These are phyloP conservation scores for Caradrina clavipalpis DNA, from an alignment of 2,888 invertebrate genomes.

Conservation along the genomic window DNA sequence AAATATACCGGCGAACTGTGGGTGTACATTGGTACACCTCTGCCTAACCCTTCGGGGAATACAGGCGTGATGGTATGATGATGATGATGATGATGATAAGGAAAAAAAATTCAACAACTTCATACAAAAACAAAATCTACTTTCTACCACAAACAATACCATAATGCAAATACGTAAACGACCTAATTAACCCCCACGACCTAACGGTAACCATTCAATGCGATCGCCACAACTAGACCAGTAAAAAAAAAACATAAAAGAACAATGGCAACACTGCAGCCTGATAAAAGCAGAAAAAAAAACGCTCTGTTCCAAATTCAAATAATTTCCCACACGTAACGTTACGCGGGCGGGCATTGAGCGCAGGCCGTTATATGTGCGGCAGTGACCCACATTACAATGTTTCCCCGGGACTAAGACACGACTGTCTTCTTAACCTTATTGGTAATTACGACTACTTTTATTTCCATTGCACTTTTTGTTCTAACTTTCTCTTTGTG, in stretches of 20 bases:
- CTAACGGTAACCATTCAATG: conserved; percentile 70
- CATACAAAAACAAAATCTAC: conserved; percentile 21
- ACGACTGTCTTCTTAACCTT: conserved; percentile 83
- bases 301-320: conserved; percentile 87
- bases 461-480: conserved; percentile 62
- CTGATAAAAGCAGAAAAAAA: conserved; percentile 85
- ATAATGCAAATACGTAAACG: conserved; percentile 48
- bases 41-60: no score
- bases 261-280: conserved; percentile 83
- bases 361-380: conserved; percentile 89
- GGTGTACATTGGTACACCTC: no score
- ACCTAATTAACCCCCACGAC: conserved; percentile 64
- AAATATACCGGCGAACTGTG: no score
- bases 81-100: no score
- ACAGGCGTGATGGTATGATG: no score
- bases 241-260: conserved; percentile 78
- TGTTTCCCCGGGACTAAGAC: conserved; percentile 78
- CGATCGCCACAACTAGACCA: conserved; percentile 80
- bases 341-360: conserved; percentile 90
- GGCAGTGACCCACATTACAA: conserved; percentile 88
- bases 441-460: conserved; percentile 67
- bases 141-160: conserved; percentile 35
- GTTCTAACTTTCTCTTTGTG: conserved; percentile 60
- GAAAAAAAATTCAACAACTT: conserved; percentile 1
- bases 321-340: conserved; percentile 91